Evolutionary conservation across 2,113 vertebrate species (phyloP).

Genomic region (Phyllostomus discolor): DNA sequence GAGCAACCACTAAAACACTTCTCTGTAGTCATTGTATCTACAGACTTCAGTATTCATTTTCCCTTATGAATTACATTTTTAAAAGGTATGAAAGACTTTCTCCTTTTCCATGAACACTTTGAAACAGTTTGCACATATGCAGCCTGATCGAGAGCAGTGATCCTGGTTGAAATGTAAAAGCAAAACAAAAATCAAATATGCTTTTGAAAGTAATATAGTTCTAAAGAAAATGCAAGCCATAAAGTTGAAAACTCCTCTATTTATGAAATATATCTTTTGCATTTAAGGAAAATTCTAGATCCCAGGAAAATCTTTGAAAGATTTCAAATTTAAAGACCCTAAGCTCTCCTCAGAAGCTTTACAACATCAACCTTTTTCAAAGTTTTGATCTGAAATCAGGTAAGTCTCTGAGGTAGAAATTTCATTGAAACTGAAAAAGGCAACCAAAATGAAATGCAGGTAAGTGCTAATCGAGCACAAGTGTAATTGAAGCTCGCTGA

Average conservation of each 20-base stretch:
- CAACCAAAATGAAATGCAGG: neutral
- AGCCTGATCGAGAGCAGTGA: neutral
- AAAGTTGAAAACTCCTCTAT: slow-evolving; percentile 16
- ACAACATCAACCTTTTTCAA: neutral
- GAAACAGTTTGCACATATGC: neutral
- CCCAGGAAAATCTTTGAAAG: slow-evolving; percentile 41
- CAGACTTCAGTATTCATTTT: slow-evolving; percentile 34
- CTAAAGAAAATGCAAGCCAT: neutral
- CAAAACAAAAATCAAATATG: slow-evolving; percentile 12
- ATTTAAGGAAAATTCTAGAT: slow-evolving; percentile 22
- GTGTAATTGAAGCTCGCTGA: neutral
- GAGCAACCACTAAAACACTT: slow-evolving; percentile 5
- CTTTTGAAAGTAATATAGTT: slow-evolving; percentile 21
- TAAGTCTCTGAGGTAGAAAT: neutral
- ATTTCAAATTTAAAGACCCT: slow-evolving; percentile 37
- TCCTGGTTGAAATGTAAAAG: slow-evolving; percentile 28
- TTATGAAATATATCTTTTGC: neutral
- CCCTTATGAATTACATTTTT: neutral
- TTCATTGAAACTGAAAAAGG: neutral
- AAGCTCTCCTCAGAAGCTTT: slow-evolving; percentile 12
- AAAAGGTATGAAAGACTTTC: neutral
- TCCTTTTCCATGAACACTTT: neutral
- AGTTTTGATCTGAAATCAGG: slow-evolving; percentile 37
- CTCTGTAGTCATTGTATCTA: neutral
- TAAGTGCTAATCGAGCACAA: neutral